phyloP scores from a whole-genome alignment of 2,113 vertebrate species.

The Sphaerodactylus townsendi region DNA sequence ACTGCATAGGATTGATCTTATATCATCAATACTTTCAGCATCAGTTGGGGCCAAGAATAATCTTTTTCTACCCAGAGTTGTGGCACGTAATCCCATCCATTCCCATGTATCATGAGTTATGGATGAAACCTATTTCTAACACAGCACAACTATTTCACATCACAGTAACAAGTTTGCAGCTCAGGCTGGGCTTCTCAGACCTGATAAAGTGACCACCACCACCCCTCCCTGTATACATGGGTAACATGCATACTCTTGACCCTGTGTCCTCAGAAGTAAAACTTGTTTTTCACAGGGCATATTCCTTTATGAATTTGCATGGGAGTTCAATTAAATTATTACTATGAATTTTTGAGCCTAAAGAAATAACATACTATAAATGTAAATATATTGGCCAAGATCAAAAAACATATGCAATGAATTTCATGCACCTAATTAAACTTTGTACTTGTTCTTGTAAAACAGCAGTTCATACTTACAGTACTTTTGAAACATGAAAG shows the following conservation, averaged over 20 bases:
- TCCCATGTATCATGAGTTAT: no score
- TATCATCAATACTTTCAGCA: background rate
- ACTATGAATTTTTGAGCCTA: background rate
- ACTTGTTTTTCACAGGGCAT: background rate
- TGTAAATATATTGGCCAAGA: background rate
- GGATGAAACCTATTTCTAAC: no score
- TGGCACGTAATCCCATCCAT: no score
- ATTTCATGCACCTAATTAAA: no score
- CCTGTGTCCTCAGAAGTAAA: background rate
- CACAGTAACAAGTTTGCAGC: no score
- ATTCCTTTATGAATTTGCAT: background rate
- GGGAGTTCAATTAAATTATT: background rate
- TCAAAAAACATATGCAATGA: background rate
- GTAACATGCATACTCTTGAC: background rate
- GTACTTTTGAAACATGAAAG: background rate
- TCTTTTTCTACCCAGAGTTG: no score
- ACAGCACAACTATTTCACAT: no score
- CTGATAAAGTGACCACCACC: no score
- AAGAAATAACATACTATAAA: background rate
- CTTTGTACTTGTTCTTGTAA: background rate
- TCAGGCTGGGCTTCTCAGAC: no score
- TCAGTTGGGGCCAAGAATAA: no score
- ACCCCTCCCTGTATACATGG: no score
- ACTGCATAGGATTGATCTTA: no score
- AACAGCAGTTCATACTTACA: background rate